These are phyloP conservation scores for Pteronotus mesoamericanus DNA, from an alignment of 2,797 vertebrate genomes.

Conservation along the genomic window DNA sequence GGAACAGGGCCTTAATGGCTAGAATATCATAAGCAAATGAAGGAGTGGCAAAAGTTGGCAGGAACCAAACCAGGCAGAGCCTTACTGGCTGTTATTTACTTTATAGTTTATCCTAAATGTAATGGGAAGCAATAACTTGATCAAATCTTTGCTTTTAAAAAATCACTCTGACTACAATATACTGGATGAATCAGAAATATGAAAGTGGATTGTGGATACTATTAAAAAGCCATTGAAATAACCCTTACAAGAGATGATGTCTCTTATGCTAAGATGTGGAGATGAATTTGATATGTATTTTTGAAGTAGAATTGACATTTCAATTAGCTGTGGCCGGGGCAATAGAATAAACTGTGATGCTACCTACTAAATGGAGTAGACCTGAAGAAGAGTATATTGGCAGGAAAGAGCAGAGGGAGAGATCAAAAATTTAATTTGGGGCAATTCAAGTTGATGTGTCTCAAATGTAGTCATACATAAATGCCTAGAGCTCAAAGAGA, in stretches of 20 bases:
- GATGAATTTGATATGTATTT: background rate
- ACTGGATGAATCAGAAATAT: slow-evolving; percentile 24
- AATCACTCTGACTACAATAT: slow-evolving; percentile 1
- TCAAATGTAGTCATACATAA: background rate
- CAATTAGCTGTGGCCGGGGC: background rate
- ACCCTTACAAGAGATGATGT: background rate
- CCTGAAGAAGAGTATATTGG: background rate
- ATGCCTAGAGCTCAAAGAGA: background rate
- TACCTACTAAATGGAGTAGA: background rate
- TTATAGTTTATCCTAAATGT: slow-evolving; percentile 36
- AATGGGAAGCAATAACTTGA: slow-evolving; percentile 7
- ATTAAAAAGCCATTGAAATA: slow-evolving; percentile 15
- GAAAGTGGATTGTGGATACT: background rate
- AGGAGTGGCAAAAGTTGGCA: background rate
- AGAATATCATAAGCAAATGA: background rate
- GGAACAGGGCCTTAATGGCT: background rate
- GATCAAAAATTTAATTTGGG: background rate
- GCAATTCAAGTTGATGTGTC: background rate
- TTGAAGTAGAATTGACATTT: slow-evolving; percentile 10
- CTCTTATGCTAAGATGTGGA: background rate
- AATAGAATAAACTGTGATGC: background rate
- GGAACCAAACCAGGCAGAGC: background rate
- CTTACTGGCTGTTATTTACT: background rate
- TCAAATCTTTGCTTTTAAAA: slow-evolving; percentile 39
- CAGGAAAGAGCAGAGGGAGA: background rate